These are phyloP conservation scores for Pteropus rufus DNA, from an alignment of 2,797 vertebrate species.

Conservation along the genomic window DNA sequence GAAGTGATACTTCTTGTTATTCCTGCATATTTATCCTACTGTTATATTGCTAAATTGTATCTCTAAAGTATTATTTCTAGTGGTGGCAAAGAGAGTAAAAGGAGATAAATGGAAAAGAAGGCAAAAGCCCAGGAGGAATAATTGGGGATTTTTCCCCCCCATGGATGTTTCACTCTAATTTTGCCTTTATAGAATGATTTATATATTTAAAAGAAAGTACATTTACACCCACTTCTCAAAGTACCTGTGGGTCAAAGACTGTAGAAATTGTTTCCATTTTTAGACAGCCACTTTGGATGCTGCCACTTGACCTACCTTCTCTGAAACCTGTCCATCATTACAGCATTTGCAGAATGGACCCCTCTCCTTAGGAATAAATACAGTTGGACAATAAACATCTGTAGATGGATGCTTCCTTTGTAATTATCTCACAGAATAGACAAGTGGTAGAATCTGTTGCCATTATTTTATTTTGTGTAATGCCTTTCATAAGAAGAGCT, in stretches of 20 bases:
- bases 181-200: neutral
- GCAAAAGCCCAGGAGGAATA: neutral
- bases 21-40: neutral
- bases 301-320: neutral
- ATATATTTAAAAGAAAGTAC: neutral
- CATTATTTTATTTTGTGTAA: neutral
- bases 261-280: neutral
- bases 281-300: neutral
- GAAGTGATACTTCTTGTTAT: neutral
- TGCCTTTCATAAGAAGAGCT: neutral
- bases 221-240: neutral
- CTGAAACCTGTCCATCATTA: neutral
- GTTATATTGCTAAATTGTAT: neutral
- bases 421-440: neutral
- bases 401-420: neutral
- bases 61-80: neutral
- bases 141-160: neutral
- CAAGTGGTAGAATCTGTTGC: neutral
- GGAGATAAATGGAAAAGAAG: neutral
- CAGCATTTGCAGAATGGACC: neutral
- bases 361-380: neutral
- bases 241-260: neutral
- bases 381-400: neutral
- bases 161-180: neutral
- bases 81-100: neutral